phyloP scores from a whole-genome alignment of 1,140 invertebrate genomes.

The Rhizoglyphus robini region DNA sequence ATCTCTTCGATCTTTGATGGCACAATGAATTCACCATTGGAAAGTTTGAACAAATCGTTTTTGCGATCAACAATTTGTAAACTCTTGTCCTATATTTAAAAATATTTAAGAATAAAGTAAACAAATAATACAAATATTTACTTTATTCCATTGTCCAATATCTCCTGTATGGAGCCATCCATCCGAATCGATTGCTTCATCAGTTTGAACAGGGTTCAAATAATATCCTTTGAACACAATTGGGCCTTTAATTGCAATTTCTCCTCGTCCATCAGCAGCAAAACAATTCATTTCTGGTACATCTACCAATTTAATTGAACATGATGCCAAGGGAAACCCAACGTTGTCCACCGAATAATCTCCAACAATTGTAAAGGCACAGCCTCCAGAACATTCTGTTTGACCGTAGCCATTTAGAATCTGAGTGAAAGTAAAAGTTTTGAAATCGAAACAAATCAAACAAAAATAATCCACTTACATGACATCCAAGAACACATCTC shows the following conservation, averaged over 20 bases:
- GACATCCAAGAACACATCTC: constrained; percentile 33
- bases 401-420: constrained; percentile 83
- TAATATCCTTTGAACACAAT: constrained; percentile 64
- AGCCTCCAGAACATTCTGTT: constrained; percentile 83
- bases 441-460: neutral
- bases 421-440: neutral
- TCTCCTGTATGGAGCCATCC: constrained; percentile 97
- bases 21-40: constrained; percentile 95
- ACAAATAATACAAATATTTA: neutral
- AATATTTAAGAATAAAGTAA: neutral
- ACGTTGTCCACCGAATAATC: constrained; percentile 80
- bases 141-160: constrained; percentile 60
- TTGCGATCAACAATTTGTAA: constrained; percentile 88
- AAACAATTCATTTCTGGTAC: constrained; percentile 97
- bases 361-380: constrained; percentile 75
- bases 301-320: constrained; percentile 81
- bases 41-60: constrained; percentile 91
- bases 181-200: constrained; percentile 64
- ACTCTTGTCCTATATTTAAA: constrained; percentile 44
- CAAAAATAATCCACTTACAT: constrained; percentile 29
- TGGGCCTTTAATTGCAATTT: constrained; percentile 80
- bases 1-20: constrained; percentile 98
- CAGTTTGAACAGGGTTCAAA: constrained; percentile 76
- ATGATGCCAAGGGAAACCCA: constrained; percentile 81
- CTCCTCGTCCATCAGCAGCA: constrained; percentile 54